Evolutionary conservation across 1,140 invertebrate species (phyloP).

Genomic region (Wasmannia auropunctata): DNA sequence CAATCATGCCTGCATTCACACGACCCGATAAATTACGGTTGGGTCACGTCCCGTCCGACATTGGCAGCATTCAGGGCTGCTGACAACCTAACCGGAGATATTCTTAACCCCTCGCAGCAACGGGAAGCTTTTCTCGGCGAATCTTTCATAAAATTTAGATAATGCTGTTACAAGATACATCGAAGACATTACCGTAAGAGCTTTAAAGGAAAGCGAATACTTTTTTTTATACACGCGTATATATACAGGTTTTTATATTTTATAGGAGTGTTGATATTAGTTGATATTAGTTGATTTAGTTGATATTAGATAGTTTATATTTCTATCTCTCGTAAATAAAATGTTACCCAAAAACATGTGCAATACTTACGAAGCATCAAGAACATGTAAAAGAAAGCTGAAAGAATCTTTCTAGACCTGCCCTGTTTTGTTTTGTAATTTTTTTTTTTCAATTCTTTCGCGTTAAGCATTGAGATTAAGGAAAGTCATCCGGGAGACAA

Average conservation of each 20-base stretch:
- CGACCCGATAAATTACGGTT: conserved; percentile 31
- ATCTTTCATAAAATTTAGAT: neutral
- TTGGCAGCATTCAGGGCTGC: conserved; percentile 12
- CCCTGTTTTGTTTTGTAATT: neutral
- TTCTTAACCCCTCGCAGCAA: neutral
- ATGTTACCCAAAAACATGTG: neutral
- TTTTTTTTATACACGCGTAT: no score
- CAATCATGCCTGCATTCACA: conserved; percentile 43
- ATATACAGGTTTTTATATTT: neutral
- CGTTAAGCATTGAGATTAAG: neutral
- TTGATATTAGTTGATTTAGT: no score
- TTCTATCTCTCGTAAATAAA: no score
- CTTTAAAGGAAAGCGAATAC: neutral
- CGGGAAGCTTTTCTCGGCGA: neutral
- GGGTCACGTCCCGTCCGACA: neutral
- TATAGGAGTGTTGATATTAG: no score
- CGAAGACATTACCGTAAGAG: neutral
- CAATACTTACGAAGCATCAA: neutral
- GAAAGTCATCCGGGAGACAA: neutral
- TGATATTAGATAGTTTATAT: no score
- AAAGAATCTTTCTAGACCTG: neutral
- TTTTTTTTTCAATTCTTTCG: neutral
- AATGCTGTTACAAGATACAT: neutral
- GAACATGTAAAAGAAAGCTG: neutral
- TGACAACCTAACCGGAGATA: conserved; percentile 16